Evolutionary conservation across 2,888 invertebrate genomes (phyloP), one percentile per base, ranked within the genome.

Genomic region (Celastrina argiolus): DNA sequence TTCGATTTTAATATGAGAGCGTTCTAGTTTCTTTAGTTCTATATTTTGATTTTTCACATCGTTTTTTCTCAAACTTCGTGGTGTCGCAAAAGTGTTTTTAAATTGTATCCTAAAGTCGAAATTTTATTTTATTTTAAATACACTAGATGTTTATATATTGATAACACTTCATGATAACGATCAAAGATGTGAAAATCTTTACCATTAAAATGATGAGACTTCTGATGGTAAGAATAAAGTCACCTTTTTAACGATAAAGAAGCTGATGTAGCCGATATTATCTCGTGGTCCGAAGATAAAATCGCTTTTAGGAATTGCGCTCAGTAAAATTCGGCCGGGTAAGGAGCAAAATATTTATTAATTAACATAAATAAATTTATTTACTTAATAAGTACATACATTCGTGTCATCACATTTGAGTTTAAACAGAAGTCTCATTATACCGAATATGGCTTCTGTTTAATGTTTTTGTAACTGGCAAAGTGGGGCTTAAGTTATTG

Each of bases 371-470:
- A 51, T 51, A 22, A 51, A 51, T 51, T 51, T 22, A 22, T 51
- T 51, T 51, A 4, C 51, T 26, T 51, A 26, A 51, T 26, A 51
- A 51, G 51, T 51, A 51, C 22, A 51, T 51, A 51, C 22, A 51
- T 51, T 51, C 26, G 51, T 51, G 51, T 26, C 51, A 51, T 51
- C 51, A 51, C 51, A 26, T 51, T 51, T 51, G 51, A 51, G 51
- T 26, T 51, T 22, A 51, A 51, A 51, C 51, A 51, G 51, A 14
- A 51, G 51, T 22, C 22, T 51, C 51, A 51, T 51, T 51, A 51
- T 26, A 26, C 51, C 51, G 26, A 51, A 51, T 51, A 51, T 5
- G 26, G 51, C 51, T 51, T 26, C 51, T 14, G 51, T 51, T 12
- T 36, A 36, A 36, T 36, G 36, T 8, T 51, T 51, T 51, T 26